phyloP scores from a whole-genome alignment of 2,888 invertebrate genomes.

The Neoascia interrupta region DNA sequence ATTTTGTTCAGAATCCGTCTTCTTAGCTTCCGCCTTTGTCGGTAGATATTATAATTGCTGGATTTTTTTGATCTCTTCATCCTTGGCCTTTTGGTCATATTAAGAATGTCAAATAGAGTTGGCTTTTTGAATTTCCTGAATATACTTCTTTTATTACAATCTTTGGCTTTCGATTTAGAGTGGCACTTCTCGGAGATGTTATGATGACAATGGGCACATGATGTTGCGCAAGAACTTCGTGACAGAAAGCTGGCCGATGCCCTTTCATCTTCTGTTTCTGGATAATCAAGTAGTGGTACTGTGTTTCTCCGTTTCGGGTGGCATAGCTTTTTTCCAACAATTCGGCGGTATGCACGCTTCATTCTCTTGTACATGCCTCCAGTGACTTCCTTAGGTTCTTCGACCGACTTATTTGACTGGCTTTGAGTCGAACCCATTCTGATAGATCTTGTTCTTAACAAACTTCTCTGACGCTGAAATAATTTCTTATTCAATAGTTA shows the following conservation, averaged over 20 bases:
- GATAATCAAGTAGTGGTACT: too few species aligned
- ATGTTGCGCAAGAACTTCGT: too few species aligned
- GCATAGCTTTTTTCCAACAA: conserved; percentile 7
- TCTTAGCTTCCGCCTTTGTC: background rate
- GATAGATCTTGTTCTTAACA: background rate
- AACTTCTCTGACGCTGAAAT: too few species aligned
- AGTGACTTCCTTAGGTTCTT: background rate
- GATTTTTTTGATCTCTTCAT: background rate
- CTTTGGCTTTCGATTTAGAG: background rate
- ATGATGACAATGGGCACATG: background rate
- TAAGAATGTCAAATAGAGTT: background rate
- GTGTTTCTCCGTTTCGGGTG: too few species aligned
- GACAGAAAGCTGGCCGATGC: background rate
- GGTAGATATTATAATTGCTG: background rate
- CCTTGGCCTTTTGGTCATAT: background rate
- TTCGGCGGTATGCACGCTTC: background rate
- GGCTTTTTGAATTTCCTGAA: background rate
- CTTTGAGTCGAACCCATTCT: conserved; percentile 19
- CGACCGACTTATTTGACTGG: background rate
- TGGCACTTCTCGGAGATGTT: background rate
- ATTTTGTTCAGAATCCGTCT: too few species aligned
- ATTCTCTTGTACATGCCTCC: background rate
- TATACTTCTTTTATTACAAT: background rate
- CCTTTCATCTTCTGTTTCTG: background rate
- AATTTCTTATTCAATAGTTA: too few species aligned